Evolutionary conservation across 2,888 invertebrate genomes (phyloP), one percentile per base, ranked within the genome.

Genomic region (Orchesella flavescens): DNA sequence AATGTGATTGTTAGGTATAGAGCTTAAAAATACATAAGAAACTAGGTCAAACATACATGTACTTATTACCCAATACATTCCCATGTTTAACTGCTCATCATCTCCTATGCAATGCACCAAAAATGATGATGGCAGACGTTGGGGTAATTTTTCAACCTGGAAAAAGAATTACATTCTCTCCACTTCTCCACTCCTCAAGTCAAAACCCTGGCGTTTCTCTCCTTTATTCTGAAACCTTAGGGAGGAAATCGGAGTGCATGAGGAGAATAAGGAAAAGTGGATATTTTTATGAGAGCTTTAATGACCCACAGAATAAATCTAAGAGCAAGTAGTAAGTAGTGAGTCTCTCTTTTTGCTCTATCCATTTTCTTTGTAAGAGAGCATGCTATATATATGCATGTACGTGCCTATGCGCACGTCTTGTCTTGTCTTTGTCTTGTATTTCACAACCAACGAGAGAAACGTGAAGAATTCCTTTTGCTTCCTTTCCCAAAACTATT

Each of bases 241-340:
- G 13, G 63, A 63, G 17, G 17, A n/a, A 59, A 59, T 17, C 12
- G 63, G 23, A 34, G 34, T 23, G 63, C 12, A 21, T n/a, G 59
- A 23, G 59, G 59, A 65, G 65, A 13, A 17, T 68, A 49, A 63
- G n/a, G 71, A 63, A 59, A 72, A 65, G 65, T 17, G 49, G 34
- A 63, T 63, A 49, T 79, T 65, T 80, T 80, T 80, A 81, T 69
- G 75, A 63, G 66, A 49, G 63, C 75, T 75, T 81, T 81, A 81
- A 81, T 81, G 81, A 81, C 81, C 81, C 81, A 43, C 75, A 81
- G 80, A 80, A 80, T 75, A 81, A 81, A 81, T 79, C 72, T 57
- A 23, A 72, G 49, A 72, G 49, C 59, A 65, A 80, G n/a, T n/a
- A n/a, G n/a, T n/a, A n/a, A n/a, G n/a, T n/a, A n/a, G 68, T 74